A percentile compares a stretch with the other conserved stretches of the same genome.
These are phyloP conservation scores for Mixornis gularis DNA, from an alignment of 2,113 vertebrate genomes.

Conservation along the genomic window DNA sequence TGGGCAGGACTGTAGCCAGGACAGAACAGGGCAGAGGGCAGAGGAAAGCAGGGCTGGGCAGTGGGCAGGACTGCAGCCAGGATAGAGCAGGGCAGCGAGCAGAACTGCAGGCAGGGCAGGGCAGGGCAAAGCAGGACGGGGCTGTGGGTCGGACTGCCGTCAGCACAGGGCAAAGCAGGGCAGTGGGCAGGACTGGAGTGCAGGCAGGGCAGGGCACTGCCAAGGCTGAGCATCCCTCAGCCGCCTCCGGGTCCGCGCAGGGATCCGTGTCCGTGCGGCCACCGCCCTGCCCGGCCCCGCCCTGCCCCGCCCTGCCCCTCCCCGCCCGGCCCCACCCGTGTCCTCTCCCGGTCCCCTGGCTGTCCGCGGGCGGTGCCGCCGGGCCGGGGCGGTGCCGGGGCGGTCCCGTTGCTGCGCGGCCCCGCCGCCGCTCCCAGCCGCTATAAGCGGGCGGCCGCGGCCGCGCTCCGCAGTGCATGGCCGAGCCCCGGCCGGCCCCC, in stretches of 20 bases:
- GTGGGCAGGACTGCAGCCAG: neutral
- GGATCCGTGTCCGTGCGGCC: neutral
- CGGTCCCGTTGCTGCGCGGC: no score
- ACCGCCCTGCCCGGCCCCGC: neutral
- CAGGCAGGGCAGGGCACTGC: neutral
- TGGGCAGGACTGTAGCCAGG: neutral
- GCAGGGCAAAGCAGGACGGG: no score
- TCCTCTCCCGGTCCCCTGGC: no score
- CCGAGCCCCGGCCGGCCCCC: neutral
- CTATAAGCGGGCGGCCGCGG: neutral
- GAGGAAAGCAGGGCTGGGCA: no score
- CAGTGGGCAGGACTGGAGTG: neutral
- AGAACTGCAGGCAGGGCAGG: neutral
- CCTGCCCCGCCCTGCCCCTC: no score
- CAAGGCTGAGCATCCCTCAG: neutral
- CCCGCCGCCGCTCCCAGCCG: neutral
- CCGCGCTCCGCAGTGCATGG: slow-evolving; percentile 7
- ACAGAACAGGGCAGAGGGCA: neutral
- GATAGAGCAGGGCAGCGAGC: no score
- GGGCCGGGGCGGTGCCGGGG: no score
- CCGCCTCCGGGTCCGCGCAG: neutral
- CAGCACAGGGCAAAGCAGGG: no score
- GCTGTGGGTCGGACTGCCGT: no score
- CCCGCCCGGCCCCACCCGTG: no score
- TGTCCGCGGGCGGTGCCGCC: no score